Conservation (phyloP, 2,888 invertebrate species). For the Formica aserva region DNA sequence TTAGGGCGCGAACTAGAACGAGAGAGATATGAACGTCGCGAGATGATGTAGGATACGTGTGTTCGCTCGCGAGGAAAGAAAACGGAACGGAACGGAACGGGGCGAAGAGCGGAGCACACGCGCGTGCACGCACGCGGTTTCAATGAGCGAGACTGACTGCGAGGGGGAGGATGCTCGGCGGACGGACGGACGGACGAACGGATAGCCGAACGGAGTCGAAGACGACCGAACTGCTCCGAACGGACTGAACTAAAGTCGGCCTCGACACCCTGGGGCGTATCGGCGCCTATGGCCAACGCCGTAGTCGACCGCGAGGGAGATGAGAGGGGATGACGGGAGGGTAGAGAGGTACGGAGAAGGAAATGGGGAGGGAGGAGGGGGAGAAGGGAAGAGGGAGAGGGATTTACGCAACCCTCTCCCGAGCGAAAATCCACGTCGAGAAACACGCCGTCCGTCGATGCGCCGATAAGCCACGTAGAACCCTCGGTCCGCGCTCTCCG, state of each 20-base stretch:
- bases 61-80: conserved; percentile 61
- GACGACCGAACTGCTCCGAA: conserved; percentile 54
- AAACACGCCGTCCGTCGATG: conserved; percentile 75
- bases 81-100: conserved; percentile 59
- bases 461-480: conserved; percentile 77
- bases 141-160: conserved; percentile 72
- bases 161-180: conserved; percentile 78
- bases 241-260: conserved; percentile 69
- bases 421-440: conserved; percentile 77
- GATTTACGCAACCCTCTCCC: conserved; percentile 85
- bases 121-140: conserved; percentile 76
- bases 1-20: conserved; percentile 42
- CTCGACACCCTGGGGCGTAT: conserved; percentile 78
- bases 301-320: conserved; percentile 68
- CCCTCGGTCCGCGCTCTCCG: conserved; percentile 59
- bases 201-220: conserved; percentile 60
- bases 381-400: conserved; percentile 58
- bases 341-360: conserved; percentile 61
- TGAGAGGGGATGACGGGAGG: conserved; percentile 37
- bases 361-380: conserved; percentile 51
- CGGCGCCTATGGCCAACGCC: conserved; percentile 78
- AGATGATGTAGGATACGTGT: not conserved
- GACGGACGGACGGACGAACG: conserved; percentile 63
- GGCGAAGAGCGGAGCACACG: conserved; percentile 66
- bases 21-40: conserved; percentile 60